These are phyloP conservation scores for Heteropelma amictum DNA, from an alignment of 2,888 invertebrate species.

Conservation along the genomic window DNA sequence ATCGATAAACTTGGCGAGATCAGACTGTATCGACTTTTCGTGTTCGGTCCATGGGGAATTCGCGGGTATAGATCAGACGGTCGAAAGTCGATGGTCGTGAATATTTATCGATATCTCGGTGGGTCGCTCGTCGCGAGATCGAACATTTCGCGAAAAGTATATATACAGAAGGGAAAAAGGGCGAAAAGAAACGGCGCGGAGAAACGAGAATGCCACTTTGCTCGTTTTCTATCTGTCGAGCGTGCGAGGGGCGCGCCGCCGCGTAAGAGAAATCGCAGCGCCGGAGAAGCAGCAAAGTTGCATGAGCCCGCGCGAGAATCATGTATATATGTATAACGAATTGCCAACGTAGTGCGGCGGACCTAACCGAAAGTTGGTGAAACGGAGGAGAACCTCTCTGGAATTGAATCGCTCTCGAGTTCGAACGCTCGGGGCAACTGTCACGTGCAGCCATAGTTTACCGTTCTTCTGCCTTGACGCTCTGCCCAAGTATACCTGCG, in stretches of 20 bases:
- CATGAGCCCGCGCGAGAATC: background rate
- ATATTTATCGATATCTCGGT: constrained; percentile 38
- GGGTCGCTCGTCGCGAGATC: background rate
- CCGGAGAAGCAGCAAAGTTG: background rate
- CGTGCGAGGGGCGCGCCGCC: constrained; percentile 24
- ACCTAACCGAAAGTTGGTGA: constrained; percentile 51
- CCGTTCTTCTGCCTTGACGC: constrained; percentile 58
- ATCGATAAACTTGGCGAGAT: background rate
- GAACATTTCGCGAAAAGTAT: background rate
- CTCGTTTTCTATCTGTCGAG: constrained; percentile 26
- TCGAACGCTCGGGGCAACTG: constrained; percentile 65
- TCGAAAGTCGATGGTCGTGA: constrained; percentile 12
- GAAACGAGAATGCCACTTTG: constrained; percentile 22
- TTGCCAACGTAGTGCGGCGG: constrained; percentile 19
- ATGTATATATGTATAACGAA: background rate
- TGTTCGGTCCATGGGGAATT: background rate
- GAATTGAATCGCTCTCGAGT: constrained; percentile 68
- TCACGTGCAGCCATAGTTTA: constrained; percentile 66
- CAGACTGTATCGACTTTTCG: background rate
- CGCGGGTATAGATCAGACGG: constrained; percentile 12
- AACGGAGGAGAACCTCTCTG: constrained; percentile 48
- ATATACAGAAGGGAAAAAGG: background rate
- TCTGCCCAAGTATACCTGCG: constrained; percentile 39
- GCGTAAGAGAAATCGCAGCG: constrained; percentile 42
- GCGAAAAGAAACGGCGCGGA: background rate